phyloP scores from a whole-genome alignment of 1,140 invertebrate species.

The Chymomyza costata region DNA sequence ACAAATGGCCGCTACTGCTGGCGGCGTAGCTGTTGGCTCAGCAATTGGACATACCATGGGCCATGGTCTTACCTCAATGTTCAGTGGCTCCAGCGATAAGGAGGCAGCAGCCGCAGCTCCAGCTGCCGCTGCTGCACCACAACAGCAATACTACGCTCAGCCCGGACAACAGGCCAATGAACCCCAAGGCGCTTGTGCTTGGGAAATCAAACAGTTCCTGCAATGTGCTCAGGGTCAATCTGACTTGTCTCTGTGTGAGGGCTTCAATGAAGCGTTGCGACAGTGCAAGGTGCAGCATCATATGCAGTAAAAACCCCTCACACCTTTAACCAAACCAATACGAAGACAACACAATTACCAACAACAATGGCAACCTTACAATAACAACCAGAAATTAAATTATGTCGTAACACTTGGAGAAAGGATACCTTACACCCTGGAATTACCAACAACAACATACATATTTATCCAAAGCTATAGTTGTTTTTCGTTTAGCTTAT shows the following conservation, averaged over 20 bases:
- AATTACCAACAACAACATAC: constrained; percentile 22
- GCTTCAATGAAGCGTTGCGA: constrained; percentile 94
- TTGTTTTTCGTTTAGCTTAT: constrained; percentile 27
- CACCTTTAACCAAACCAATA: background rate
- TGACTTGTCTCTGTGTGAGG: constrained; percentile 90
- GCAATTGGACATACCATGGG: constrained; percentile 92
- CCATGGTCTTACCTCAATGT: constrained; percentile 88
- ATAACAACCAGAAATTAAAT: background rate
- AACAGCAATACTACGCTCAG: constrained; percentile 70
- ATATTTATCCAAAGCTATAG: constrained; percentile 32
- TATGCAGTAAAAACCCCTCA: constrained; percentile 43
- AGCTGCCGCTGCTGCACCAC: constrained; percentile 44
- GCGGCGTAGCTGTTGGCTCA: constrained; percentile 91
- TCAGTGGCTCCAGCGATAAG: constrained; percentile 83
- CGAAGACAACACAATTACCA: background rate
- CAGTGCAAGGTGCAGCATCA: constrained; percentile 85
- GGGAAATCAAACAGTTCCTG: constrained; percentile 92
- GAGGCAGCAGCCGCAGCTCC: constrained; percentile 75
- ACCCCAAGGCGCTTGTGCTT: constrained; percentile 85
- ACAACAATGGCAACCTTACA: constrained; percentile 8
- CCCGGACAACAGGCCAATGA: constrained; percentile 75
- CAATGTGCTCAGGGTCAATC: constrained; percentile 90
- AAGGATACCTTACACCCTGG: background rate
- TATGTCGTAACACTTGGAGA: background rate
- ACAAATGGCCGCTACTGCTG: constrained; percentile 93